Percentiles rank a stretch among this genome's conserved stretches.
Conservation (phyloP, 2,113 vertebrate genomes). For the Protomyctophum bolini region DNA sequence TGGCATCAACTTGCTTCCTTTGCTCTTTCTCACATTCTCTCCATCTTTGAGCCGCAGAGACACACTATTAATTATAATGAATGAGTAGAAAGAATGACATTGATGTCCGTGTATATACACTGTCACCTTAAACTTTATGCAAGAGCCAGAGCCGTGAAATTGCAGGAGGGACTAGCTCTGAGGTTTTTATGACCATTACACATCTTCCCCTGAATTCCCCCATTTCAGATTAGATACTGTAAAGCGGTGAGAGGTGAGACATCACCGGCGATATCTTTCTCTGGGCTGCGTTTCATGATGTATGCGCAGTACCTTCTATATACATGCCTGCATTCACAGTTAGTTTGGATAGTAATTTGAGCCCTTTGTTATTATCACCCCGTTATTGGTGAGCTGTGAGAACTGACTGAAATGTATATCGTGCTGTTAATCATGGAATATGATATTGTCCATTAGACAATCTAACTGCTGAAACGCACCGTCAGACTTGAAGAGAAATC, state of each 20-base stretch:
- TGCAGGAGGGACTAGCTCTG: constrained; percentile 31
- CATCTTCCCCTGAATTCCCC: constrained; percentile 14
- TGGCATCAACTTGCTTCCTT: constrained; percentile 34
- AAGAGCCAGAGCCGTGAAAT: constrained; percentile 66
- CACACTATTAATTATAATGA: constrained; percentile 71
- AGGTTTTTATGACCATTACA: constrained; percentile 42
- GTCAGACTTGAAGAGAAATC: constrained; percentile 30
- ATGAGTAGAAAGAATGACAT: constrained; percentile 45
- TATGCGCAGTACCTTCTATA: not conserved
- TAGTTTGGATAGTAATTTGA: constrained; percentile 37
- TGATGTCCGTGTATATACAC: constrained; percentile 57
- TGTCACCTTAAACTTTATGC: constrained; percentile 68
- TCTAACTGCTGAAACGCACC: constrained; percentile 12
- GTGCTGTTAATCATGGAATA: constrained; percentile 26
- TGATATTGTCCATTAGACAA: constrained; percentile 54
- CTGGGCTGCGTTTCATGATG: not conserved
- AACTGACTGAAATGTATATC: constrained; percentile 56
- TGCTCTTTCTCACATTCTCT: constrained; percentile 6
- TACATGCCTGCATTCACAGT: constrained; percentile 30
- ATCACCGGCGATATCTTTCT: constrained; percentile 36
- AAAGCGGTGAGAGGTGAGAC: constrained; percentile 9
- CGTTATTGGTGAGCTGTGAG: constrained; percentile 55
- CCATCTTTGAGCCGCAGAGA: constrained; percentile 48
- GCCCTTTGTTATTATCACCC: constrained; percentile 50
- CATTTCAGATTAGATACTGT: constrained; percentile 19